phyloP scores from a whole-genome alignment of 2,888 invertebrate species.

The Platycnemis pennipes region DNA sequence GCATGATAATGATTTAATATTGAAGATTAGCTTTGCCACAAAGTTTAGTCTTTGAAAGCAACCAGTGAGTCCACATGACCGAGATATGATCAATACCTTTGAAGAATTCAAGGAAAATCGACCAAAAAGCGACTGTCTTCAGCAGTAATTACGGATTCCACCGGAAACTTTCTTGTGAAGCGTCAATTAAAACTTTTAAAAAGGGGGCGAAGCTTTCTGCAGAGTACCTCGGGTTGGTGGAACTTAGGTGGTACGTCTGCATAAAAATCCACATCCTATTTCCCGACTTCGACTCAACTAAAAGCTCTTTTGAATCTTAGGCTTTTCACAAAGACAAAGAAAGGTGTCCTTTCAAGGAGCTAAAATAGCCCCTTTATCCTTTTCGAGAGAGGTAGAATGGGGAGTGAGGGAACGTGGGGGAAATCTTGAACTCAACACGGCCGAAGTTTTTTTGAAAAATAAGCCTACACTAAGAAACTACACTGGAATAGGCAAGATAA shows the following conservation, averaged over 20 bases:
- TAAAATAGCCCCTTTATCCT: background rate
- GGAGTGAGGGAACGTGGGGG: background rate
- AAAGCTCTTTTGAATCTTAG: background rate
- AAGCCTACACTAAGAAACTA: background rate
- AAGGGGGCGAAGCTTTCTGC: background rate
- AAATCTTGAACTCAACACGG: background rate
- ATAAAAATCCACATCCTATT: conserved; percentile 21
- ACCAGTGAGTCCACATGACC: background rate
- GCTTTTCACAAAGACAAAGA: conserved; percentile 42
- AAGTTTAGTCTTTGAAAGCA: background rate
- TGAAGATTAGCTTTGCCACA: background rate
- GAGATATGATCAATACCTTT: background rate
- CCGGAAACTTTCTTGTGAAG: background rate
- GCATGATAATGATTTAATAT: background rate
- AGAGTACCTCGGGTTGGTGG: background rate
- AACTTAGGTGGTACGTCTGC: background rate
- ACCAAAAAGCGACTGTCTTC: conserved; percentile 11
- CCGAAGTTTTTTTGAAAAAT: background rate
- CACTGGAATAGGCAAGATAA: background rate
- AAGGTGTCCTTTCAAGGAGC: background rate
- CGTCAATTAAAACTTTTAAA: conserved; percentile 28
- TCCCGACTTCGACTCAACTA: conserved; percentile 23
- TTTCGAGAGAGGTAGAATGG: background rate
- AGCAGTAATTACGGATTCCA: background rate
- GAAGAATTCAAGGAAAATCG: background rate